A percentile compares a stretch with the other conserved stretches of the same genome.
These are phyloP conservation scores for Eulemur coronatus DNA, from an alignment of 2,797 vertebrate genomes.

Conservation along the genomic window DNA sequence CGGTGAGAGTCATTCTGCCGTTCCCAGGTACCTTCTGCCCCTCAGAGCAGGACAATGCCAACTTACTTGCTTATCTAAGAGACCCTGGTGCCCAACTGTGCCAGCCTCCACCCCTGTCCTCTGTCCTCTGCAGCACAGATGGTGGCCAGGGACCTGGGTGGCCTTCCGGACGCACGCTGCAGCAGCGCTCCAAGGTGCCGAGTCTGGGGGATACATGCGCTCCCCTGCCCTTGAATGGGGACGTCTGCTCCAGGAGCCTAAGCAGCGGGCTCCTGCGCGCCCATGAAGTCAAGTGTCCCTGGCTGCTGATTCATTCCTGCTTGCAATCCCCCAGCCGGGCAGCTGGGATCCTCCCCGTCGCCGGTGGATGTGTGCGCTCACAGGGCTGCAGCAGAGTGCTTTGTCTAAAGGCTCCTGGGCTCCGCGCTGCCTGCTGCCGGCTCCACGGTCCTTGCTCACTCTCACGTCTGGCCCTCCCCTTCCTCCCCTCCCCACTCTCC, in stretches of 20 bases:
- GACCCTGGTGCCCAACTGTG: slow-evolving; percentile 46
- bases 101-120: neutral
- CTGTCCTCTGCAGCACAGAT: slow-evolving; percentile 55
- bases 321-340: slow-evolving; percentile 15
- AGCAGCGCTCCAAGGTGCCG: neutral
- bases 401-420: slow-evolving; percentile 83
- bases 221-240: slow-evolving; percentile 35
- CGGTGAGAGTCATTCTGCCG: slow-evolving; percentile 68
- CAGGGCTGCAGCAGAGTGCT: slow-evolving; percentile 78
- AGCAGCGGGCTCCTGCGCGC: neutral
- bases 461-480: slow-evolving; percentile 83
- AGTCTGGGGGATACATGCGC: neutral
- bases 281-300: slow-evolving; percentile 55
- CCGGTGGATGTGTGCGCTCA: neutral
- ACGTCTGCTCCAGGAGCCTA: slow-evolving; percentile 50
- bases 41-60: slow-evolving; percentile 65
- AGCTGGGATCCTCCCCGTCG: slow-evolving; percentile 46
- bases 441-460: slow-evolving; percentile 76
- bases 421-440: slow-evolving; percentile 75
- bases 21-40: slow-evolving; percentile 62
- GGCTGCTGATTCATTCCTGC: slow-evolving; percentile 63
- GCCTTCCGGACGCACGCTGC: neutral
- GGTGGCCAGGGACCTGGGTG: neutral
- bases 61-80: slow-evolving; percentile 50
- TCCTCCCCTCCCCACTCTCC: slow-evolving; percentile 81